These are phyloP conservation scores for Morinoia aosen DNA, from an alignment of 2,888 invertebrate genomes.

Conservation along the genomic window DNA sequence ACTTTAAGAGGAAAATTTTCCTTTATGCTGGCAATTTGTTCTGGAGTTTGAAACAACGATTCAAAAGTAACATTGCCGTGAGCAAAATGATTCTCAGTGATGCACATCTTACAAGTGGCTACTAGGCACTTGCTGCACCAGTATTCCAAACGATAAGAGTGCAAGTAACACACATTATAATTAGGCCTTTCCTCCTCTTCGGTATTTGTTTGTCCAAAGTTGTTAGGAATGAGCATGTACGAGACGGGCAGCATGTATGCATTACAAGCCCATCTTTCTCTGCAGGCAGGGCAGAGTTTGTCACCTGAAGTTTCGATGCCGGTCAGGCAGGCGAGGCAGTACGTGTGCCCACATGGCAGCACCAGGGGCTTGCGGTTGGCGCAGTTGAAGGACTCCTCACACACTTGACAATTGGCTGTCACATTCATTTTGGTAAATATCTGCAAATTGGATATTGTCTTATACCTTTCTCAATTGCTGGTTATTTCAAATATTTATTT, in stretches of 20 bases:
- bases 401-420: background rate
- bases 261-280: background rate
- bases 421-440: background rate
- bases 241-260: background rate
- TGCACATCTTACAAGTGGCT: background rate
- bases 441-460: too few relatives aligned
- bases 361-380: background rate
- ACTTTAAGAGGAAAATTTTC: background rate
- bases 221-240: background rate
- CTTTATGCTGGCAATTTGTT: background rate
- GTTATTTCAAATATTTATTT: too few relatives aligned
- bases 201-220: background rate
- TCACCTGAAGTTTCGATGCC: background rate
- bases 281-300: background rate
- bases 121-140: slow-evolving; percentile 13
- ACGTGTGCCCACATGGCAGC: slow-evolving; percentile 10
- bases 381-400: background rate
- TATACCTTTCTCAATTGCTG: too few relatives aligned
- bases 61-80: background rate
- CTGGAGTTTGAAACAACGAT: background rate
- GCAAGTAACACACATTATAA: background rate
- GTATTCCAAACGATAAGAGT: background rate
- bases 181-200: background rate
- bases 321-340: background rate
- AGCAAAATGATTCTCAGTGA: background rate